phyloP scores from a whole-genome alignment of 2,797 vertebrate species.

The Tenualosa thibaudeaui region DNA sequence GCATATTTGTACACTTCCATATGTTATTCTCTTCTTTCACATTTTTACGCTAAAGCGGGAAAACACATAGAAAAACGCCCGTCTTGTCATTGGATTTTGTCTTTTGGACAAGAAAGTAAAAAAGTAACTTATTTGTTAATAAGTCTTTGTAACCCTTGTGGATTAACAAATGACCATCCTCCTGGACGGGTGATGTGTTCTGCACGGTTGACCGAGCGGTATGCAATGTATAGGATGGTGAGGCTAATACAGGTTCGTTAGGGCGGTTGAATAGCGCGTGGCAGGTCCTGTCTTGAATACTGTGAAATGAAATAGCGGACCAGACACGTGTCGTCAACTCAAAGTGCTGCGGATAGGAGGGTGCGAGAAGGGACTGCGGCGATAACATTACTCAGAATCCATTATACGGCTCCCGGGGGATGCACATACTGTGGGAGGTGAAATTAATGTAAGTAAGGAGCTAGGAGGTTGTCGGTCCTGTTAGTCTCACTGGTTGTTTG shows the following conservation, averaged over 20 bases:
- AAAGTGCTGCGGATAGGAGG: conserved; percentile 51
- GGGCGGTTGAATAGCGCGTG: background rate
- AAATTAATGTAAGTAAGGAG: conserved; percentile 33
- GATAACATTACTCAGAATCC: conserved; percentile 77
- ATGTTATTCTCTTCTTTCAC: background rate
- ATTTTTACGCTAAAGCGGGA: background rate
- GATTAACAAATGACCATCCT: background rate
- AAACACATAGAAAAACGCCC: background rate
- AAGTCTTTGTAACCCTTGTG: background rate
- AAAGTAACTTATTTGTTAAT: no score
- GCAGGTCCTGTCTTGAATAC: conserved; percentile 52
- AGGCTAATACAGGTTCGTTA: background rate
- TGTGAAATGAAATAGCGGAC: conserved; percentile 66
- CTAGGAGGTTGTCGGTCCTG: conserved; percentile 26
- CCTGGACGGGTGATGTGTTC: background rate
- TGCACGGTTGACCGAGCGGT: background rate
- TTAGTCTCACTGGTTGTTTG: background rate
- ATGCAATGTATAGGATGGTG: background rate
- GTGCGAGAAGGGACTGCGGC: conserved; percentile 38
- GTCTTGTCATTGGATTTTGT: background rate
- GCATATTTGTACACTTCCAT: background rate
- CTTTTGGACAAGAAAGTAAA: background rate
- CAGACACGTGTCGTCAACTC: conserved; percentile 61
- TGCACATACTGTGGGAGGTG: conserved; percentile 50
- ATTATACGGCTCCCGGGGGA: conserved; percentile 70